Evolutionary conservation across 1,140 invertebrate genomes (phyloP).

Genomic region (Drosophila parvula): DNA sequence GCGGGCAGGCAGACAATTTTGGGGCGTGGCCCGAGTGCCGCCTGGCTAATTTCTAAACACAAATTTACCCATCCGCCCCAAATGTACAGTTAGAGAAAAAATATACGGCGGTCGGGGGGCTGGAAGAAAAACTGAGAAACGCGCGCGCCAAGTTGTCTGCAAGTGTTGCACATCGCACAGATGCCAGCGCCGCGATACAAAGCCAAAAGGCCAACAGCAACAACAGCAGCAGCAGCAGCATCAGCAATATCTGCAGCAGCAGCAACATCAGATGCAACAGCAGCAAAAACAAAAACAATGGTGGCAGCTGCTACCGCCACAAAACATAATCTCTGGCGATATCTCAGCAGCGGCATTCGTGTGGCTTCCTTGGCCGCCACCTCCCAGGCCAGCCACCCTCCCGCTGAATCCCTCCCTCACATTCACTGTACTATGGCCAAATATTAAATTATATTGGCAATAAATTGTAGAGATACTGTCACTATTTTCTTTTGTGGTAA

Average conservation of each 20-base stretch:
- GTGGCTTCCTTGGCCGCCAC: constrained; percentile 64
- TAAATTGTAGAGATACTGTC: not conserved
- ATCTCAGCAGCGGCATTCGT: constrained; percentile 70
- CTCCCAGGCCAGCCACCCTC: constrained; percentile 7
- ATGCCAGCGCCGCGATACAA: constrained; percentile 75
- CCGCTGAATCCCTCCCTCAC: not conserved
- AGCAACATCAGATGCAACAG: constrained; percentile 18
- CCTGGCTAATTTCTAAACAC: constrained; percentile 78
- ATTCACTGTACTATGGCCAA: constrained; percentile 20
- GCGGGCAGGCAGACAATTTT: constrained; percentile 59
- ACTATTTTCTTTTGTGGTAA: not conserved
- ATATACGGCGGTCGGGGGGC: not conserved
- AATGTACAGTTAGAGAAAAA: constrained; percentile 54
- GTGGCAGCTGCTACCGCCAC: constrained; percentile 77
- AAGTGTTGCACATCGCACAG: constrained; percentile 81
- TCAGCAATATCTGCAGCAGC: constrained; percentile 16
- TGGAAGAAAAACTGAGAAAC: constrained; percentile 15
- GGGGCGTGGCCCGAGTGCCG: constrained; percentile 60
- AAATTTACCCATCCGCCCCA: constrained; percentile 59
- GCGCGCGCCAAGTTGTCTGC: constrained; percentile 76
- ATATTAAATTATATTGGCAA: not conserved
- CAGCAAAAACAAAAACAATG: constrained; percentile 70
- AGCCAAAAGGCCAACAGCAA: constrained; percentile 70
- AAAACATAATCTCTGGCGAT: constrained; percentile 79
- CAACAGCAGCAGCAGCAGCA: constrained; percentile 27